These are phyloP conservation scores for Cichladusa arquata DNA, from an alignment of 2,113 vertebrate species.

Conservation along the genomic window DNA sequence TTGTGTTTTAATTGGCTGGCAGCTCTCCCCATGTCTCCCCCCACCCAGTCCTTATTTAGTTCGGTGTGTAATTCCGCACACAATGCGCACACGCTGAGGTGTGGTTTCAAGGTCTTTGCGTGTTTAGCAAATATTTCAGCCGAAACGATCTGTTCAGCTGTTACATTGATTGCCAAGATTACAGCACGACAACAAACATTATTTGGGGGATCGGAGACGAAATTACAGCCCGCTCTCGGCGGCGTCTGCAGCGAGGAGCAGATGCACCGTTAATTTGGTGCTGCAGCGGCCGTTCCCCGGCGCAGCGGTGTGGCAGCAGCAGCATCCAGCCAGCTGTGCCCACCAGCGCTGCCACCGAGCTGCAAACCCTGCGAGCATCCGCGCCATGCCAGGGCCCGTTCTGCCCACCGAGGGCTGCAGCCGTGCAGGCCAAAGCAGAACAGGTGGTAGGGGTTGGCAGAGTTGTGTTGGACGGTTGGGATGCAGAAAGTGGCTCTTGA, in stretches of 20 bases:
- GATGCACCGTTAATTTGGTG: conserved; percentile 67
- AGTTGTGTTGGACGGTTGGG: not conserved
- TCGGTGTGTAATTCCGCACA: conserved; percentile 27
- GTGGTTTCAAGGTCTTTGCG: conserved; percentile 75
- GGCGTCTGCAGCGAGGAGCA: conserved; percentile 67
- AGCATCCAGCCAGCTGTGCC: not conserved
- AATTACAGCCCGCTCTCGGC: conserved; percentile 68
- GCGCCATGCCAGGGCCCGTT: not conserved
- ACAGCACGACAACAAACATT: conserved; percentile 73
- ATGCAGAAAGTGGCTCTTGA: not conserved
- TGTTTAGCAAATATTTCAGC: conserved; percentile 82
- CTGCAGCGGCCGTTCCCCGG: conserved; percentile 36
- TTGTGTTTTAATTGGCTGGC: conserved; percentile 49
- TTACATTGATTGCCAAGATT: conserved; percentile 77
- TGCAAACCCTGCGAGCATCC: not conserved
- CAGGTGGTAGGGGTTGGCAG: not conserved
- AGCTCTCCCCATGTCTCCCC: not conserved
- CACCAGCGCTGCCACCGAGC: not conserved
- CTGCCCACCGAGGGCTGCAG: not conserved
- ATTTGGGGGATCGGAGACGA: conserved; percentile 66
- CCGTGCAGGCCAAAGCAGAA: not conserved
- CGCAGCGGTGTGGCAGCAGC: not conserved
- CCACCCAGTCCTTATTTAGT: conserved; percentile 25
- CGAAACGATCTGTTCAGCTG: conserved; percentile 76
- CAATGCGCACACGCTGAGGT: conserved; percentile 64